Evolutionary conservation across 2,113 vertebrate genomes (phyloP), one percentile per base, ranked within the genome.

Genomic region (Gallinago jamesoni): DNA sequence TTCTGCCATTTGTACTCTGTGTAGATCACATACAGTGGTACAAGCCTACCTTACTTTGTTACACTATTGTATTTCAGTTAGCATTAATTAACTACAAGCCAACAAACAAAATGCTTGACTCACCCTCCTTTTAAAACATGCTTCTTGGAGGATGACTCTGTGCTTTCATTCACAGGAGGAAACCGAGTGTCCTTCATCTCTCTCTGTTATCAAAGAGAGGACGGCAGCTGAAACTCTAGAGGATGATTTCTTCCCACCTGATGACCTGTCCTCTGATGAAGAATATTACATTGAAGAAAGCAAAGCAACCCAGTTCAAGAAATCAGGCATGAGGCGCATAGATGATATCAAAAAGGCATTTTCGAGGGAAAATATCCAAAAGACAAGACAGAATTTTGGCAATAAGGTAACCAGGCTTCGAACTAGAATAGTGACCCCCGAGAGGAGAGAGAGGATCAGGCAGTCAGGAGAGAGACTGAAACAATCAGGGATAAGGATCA

Each of bases 191-290:
- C 99, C 99, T 1, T 99, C 99, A 87, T 99, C 97, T 97, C 98
- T 95, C 95, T 99, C 98, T 97, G 94, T 98, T 41, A 98, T 99
- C 53, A 99, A 98, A 98, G 98, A 89, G 76, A 50, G 96, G 97
- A 77, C 98, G 91, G 97, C 98, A 5, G 55, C 97, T 87, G 91
- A 90, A 97, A 97, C 97, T 96, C 69, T 98, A 19, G 98, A 99
- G 10, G 98, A 99, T 0, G 97, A 98, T 94, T 96, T 98, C 73
- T 98, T 98, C 35, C 87, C 98, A 78, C 99, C 99, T 1, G 97
- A 98, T n/a, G 99, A 99, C 94, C 98, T 99, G 30, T 99, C 99
- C 78, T 99, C 99, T 0, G 99, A 99, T 35, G 99, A 99, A 96
- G 99, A 99, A 85, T 99, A 99, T 96, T 98, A 98, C 62, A 97